Evolutionary conservation across 2,797 vertebrate genomes (phyloP), one percentile per base, ranked within the genome.

Genomic region (Labeo calbasu): DNA sequence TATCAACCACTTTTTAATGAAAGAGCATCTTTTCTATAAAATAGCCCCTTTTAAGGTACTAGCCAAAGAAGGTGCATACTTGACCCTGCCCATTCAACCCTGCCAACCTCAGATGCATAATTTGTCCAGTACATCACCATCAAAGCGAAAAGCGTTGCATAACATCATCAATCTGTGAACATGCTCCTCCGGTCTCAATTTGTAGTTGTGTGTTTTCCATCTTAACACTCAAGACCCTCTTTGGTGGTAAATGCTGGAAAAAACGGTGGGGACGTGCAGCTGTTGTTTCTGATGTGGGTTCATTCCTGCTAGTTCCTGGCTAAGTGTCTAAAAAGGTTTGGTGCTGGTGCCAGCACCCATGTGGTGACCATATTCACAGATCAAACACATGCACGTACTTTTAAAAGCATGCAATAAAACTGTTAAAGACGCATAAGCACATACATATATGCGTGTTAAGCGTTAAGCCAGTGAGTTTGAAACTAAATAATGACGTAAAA

Each of bases 281-380:
- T 81, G 79, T 81, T 81, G 69, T 72, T 81, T 72, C 68, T 81
- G 69, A 81, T 72, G 79, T 81, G 79, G 68, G 36, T 72, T 72
- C 13, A 5, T 32, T 81, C 25, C 13, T 61, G 48, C 23, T 25
- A 40, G 48, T 53, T 68, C 32, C 79, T 71, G 51, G 36, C 51
- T 70, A 50, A 57, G 66, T 57, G 19, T 76, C 32, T 76, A 40
- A 71, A 81, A 70, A 81, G 69, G 6, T 72, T 77, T 77, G 75
- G 55, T 0, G n/a, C 63, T 69, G 32, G 21, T 55, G 40, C 55
- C 69, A 32, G 79, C 51, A 72, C 40, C 55, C 69, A 72, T 72
- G 40, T 81, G 79, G 53, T 72, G 79, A 72, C 36, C 69, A 81
- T 48, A 72, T 72, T 81, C 69, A 81, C 12, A 81, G 69, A 63